A percentile compares a stretch with the other conserved stretches of the same genome.
Evolutionary conservation across 2,113 vertebrate species (phyloP).

Genomic region (Todiramphus chloris): DNA sequence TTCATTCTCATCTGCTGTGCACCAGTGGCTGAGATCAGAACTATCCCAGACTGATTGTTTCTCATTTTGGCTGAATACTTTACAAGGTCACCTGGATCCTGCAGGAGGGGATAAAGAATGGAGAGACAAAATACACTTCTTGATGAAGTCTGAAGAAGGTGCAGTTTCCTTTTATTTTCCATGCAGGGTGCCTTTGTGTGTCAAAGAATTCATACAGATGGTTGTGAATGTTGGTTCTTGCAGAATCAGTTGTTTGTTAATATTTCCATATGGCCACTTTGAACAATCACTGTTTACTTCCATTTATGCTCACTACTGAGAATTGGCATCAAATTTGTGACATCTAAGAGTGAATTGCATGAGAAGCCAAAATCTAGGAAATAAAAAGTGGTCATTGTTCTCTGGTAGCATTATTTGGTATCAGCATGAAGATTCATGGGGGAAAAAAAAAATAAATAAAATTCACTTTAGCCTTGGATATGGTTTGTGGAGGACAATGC

Average conservation of each 20-base stretch:
- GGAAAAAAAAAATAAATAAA: not conserved
- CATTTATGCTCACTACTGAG: not conserved
- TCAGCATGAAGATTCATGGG: conserved; percentile 7
- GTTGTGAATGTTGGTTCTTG: not conserved
- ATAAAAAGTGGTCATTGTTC: not conserved
- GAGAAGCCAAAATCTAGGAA: not conserved
- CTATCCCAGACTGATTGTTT: not conserved
- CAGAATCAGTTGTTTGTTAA: not conserved
- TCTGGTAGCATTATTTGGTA: not conserved
- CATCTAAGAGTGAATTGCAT: not conserved
- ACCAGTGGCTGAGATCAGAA: not conserved
- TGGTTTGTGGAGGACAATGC: conserved; percentile 66
- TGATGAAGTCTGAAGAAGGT: not conserved
- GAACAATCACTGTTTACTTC: not conserved
- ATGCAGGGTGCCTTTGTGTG: not conserved
- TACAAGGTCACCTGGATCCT: not conserved
- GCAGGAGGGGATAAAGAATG: not conserved
- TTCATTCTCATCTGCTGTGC: not conserved
- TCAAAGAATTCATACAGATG: not conserved
- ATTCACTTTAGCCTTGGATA: conserved; percentile 65
- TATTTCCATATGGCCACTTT: not conserved
- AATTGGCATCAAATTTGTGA: not conserved
- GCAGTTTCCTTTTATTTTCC: not conserved
- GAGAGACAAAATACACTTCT: not conserved
- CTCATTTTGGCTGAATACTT: not conserved